Evolutionary conservation across 2,113 vertebrate species (phyloP).

Genomic region (Solea senegalensis): DNA sequence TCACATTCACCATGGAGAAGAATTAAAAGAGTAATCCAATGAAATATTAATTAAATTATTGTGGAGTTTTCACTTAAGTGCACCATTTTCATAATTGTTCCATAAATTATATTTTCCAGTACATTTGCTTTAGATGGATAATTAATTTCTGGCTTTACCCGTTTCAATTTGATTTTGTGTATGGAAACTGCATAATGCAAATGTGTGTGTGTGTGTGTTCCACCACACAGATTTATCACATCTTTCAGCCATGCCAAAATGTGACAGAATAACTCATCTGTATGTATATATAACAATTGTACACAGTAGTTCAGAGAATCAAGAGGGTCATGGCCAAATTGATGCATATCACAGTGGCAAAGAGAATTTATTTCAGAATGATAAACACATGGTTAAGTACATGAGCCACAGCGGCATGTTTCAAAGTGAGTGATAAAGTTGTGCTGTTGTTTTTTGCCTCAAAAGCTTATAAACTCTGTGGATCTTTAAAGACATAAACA

Average conservation of each 20-base stretch:
- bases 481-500: not conserved
- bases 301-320: conserved; percentile 12
- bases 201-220: conserved; percentile 44
- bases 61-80: conserved; percentile 89
- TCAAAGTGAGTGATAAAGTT: not conserved
- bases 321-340: conserved; percentile 19
- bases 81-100: conserved; percentile 86
- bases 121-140: conserved; percentile 96
- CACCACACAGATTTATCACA: conserved; percentile 11
- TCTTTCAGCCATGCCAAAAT: conserved; percentile 12
- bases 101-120: conserved; percentile 98
- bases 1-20: conserved; percentile 53
- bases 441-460: not conserved
- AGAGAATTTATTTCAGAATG: conserved; percentile 6
- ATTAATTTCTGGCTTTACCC: conserved; percentile 95
- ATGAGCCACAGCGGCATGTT: conserved; percentile 1
- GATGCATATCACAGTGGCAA: not conserved
- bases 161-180: conserved; percentile 89
- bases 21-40: conserved; percentile 92
- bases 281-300: conserved; percentile 14
- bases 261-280: conserved; percentile 18
- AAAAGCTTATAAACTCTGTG: not conserved
- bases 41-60: conserved; percentile 94
- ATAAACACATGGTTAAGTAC: not conserved
- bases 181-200: conserved; percentile 69